A percentile compares a stretch with the other conserved stretches of the same genome.
Evolutionary conservation across 2,113 vertebrate genomes (phyloP).

Genomic region (Sporophila hypoxantha): DNA sequence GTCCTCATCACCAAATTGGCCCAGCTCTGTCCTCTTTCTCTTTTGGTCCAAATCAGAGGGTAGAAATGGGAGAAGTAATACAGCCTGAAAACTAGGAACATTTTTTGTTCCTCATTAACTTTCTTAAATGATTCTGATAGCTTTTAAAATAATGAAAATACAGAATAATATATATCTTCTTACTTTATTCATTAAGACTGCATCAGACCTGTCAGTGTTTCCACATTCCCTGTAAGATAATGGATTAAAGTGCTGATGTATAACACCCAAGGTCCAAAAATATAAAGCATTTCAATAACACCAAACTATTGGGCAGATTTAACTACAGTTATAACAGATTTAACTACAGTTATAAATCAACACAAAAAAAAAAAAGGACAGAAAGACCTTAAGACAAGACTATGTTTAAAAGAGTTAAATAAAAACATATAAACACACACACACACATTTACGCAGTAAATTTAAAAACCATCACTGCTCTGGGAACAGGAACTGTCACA

Average conservation of each 20-base stretch:
- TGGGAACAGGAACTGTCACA: slow-evolving; percentile 16
- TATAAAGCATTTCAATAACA: background rate
- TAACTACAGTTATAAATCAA: background rate
- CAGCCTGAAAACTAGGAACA: background rate
- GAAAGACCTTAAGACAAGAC: background rate
- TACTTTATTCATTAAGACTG: background rate
- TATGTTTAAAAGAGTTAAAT: slow-evolving; percentile 22
- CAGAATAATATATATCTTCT: background rate
- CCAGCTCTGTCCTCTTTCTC: background rate
- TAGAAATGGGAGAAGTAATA: background rate
- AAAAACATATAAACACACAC: slow-evolving; percentile 10
- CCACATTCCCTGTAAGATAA: background rate
- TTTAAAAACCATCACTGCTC: slow-evolving; percentile 28
- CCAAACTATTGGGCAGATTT: background rate
- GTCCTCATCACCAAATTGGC: background rate
- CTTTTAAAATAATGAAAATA: background rate
- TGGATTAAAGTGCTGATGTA: background rate
- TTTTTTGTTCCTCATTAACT: background rate
- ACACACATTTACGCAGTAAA: slow-evolving; percentile 9
- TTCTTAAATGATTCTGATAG: background rate
- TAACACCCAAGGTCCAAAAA: background rate
- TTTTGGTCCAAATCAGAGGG: background rate
- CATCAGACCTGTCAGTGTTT: background rate
- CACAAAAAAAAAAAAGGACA: fast-evolving
- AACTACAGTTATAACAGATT: background rate